These are phyloP conservation scores for Melanerpes formicivorus DNA, from an alignment of 2,113 vertebrate genomes.

Conservation along the genomic window DNA sequence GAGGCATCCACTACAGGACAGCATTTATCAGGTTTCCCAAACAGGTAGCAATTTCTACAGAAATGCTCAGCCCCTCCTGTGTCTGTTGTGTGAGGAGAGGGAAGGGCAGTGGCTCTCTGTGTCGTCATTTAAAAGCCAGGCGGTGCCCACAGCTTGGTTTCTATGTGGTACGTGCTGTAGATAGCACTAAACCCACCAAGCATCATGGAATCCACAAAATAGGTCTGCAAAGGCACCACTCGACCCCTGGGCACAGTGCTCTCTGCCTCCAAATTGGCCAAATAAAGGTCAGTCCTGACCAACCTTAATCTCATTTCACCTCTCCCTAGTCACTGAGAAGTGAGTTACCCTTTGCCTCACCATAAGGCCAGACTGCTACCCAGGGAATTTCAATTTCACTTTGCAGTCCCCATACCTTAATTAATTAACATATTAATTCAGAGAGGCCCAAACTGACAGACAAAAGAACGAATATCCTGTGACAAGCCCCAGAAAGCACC, in stretches of 20 bases:
- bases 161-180: rapidly evolving
- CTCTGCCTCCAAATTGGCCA: neutral
- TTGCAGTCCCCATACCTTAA: neutral
- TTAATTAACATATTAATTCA: constrained; percentile 28
- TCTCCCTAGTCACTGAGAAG: neutral
- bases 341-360: neutral
- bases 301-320: neutral
- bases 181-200: neutral
- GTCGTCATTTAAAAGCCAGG: neutral
- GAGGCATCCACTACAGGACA: neutral
- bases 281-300: neutral
- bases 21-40: neutral
- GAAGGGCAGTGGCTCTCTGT: neutral
- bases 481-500: neutral
- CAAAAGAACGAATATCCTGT: neutral
- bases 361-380: neutral
- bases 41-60: neutral
- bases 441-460: neutral
- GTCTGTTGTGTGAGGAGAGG: neutral
- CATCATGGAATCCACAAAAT: neutral
- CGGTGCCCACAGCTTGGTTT: neutral
- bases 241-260: neutral
- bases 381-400: neutral
- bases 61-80: neutral
- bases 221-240: neutral